Base-by-base conservation (phyloP, 1,140 invertebrate species). In the Planococcus citri region DNA sequence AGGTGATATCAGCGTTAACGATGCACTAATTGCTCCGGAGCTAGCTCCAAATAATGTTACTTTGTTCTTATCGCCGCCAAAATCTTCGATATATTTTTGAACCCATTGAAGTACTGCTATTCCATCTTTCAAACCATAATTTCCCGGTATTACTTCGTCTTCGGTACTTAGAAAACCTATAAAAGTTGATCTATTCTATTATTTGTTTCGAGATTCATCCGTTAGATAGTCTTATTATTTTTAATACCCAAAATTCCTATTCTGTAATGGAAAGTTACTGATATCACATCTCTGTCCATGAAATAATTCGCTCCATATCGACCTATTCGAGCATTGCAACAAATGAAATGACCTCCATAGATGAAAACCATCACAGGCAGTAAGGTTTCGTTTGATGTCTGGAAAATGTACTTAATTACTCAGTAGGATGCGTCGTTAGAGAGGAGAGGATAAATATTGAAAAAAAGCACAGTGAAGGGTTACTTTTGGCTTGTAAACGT, bases 181-280 rank as follows among this genome's bases (percentile, higher is more conserved):
- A 12, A 78, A 79, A 58, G 17, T 20, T 20, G 17, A 8, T 6
- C 3, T 6, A 3, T 12, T n/a, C n/a, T n/a, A n/a, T n/a, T n/a
- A n/a, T n/a, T n/a, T n/a, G n/a, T n/a, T n/a, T n/a, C n/a, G n/a
- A n/a, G n/a, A n/a, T n/a, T n/a, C n/a, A n/a, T n/a, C n/a, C n/a
- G n/a, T n/a, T n/a, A 33, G 12, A 12, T 3, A 6, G 12, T 33
- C 3, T 33, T 33, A 6, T 33, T n/a, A n/a, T 33, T 12, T 33
- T 33, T 12, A 33, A n/a, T 73, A 76, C 75, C 76, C 33, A 76
- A 69, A 22, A 73, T 61, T 25, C 79, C 80, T 1, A 83, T 71
- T 41, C 82, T 75, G 72, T 83, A 83, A 71, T 84, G 79, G 10
- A 81, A 74, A 0, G 78, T 77, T 2, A 83, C 80, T 0, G 83